Conservation (phyloP, 2,797 vertebrate species). For the Mus spretus region DNA sequence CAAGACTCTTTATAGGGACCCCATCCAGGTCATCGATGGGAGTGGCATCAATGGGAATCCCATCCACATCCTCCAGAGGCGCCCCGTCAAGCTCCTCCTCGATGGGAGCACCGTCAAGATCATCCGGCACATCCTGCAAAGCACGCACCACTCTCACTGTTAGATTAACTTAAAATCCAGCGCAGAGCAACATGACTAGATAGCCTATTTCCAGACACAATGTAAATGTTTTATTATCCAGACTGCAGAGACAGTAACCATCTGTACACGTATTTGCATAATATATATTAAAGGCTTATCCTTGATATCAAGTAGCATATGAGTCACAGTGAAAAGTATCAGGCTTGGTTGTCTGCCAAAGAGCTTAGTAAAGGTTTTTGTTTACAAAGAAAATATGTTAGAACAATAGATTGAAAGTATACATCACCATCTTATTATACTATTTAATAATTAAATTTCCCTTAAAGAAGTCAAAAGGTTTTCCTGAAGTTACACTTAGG, state of each 20-base stretch:
- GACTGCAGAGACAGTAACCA: neutral
- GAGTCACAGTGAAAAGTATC: conserved; percentile 34
- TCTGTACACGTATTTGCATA: conserved; percentile 40
- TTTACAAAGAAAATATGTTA: neutral
- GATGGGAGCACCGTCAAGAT: conserved; percentile 97
- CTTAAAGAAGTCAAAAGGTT: neutral
- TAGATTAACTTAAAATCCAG: conserved; percentile 38
- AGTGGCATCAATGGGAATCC: conserved; percentile 92
- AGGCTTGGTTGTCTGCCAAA: neutral
- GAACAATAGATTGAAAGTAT: neutral
- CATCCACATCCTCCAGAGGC: conserved; percentile 95
- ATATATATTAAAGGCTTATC: conserved; percentile 24
- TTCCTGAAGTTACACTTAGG: neutral
- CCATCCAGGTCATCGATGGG: conserved; percentile 96
- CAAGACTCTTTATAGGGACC: conserved; percentile 95
- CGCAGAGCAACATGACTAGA: neutral
- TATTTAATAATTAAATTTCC: conserved; percentile 27
- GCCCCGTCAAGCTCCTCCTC: conserved; percentile 95
- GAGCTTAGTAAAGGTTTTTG: neutral
- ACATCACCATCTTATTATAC: neutral
- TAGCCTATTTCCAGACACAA: neutral
- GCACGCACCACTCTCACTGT: neutral
- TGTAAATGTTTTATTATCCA: conserved; percentile 46
- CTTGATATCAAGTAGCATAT: neutral
- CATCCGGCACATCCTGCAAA: conserved; percentile 91